Conservation (phyloP, 2,797 vertebrate genomes). For the Sebastes cheni region DNA sequence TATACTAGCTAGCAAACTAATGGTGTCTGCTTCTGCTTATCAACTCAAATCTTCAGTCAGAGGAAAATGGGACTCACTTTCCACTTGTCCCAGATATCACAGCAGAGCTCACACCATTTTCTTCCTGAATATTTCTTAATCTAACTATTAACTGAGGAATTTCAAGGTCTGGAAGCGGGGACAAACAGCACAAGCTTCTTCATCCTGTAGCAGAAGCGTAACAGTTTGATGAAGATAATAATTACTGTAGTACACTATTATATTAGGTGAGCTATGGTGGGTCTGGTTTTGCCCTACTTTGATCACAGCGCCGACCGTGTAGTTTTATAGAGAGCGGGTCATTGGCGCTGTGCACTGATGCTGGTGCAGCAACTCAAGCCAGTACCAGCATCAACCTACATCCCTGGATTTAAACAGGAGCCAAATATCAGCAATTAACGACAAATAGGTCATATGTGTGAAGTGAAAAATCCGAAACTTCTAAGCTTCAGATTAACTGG, state of each 20-base stretch:
- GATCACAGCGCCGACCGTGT: neutral
- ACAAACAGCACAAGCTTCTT: neutral
- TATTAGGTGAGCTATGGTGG: neutral
- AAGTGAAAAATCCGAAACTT: neutral
- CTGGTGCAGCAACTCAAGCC: neutral
- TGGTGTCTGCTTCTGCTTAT: too few relatives aligned
- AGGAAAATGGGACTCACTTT: neutral
- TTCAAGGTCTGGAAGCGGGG: neutral
- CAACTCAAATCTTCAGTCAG: neutral
- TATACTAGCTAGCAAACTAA: too few relatives aligned
- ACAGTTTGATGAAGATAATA: neutral
- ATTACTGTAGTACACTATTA: neutral
- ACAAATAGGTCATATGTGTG: neutral
- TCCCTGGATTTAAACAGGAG: conserved; percentile 9
- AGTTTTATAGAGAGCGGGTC: conserved; percentile 3
- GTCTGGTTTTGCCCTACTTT: conserved; percentile 28
- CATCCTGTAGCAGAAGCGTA: neutral
- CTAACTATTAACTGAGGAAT: neutral
- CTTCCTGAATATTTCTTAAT: neutral
- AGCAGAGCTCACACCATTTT: neutral
- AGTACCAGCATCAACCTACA: neutral
- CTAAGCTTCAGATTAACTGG: neutral
- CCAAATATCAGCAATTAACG: neutral
- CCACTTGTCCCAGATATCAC: neutral
- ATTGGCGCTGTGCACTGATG: neutral